These are phyloP conservation scores for Rhynchonycteris naso DNA, from an alignment of 2,797 vertebrate genomes.

Conservation along the genomic window DNA sequence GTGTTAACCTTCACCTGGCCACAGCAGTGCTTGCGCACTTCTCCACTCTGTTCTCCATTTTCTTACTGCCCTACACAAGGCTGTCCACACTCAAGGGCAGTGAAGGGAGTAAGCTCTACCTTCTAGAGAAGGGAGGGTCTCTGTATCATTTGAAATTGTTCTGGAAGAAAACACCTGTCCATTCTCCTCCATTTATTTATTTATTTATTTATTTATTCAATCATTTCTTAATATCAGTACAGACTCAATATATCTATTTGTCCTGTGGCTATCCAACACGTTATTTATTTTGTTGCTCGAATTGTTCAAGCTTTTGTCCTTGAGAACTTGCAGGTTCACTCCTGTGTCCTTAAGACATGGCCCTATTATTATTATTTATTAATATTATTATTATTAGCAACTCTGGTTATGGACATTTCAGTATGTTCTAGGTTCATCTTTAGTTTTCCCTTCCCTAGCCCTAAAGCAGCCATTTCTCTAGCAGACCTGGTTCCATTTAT, in stretches of 20 bases:
- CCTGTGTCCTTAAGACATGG: background rate
- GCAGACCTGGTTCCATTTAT: background rate
- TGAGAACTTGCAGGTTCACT: background rate
- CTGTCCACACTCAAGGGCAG: background rate
- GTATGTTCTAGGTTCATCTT: background rate
- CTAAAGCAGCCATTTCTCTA: background rate
- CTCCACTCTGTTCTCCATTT: background rate
- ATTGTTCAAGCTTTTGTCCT: background rate
- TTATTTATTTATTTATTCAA: background rate
- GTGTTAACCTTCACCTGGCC: background rate
- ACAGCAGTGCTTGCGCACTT: background rate
- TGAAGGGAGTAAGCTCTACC: background rate
- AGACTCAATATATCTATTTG: background rate
- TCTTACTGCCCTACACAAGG: background rate
- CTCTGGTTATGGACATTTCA: background rate
- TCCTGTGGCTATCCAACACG: background rate
- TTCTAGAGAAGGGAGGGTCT: background rate
- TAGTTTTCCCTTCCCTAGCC: background rate
- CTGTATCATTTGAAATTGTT: background rate
- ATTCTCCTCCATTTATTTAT: background rate
- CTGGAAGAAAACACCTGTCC: background rate
- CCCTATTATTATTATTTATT: background rate
- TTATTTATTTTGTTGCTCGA: background rate
- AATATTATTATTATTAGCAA: background rate
- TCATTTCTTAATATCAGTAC: background rate